Base-by-base conservation (phyloP, 2,888 invertebrate genomes). In the Sphinx pinastri region DNA sequence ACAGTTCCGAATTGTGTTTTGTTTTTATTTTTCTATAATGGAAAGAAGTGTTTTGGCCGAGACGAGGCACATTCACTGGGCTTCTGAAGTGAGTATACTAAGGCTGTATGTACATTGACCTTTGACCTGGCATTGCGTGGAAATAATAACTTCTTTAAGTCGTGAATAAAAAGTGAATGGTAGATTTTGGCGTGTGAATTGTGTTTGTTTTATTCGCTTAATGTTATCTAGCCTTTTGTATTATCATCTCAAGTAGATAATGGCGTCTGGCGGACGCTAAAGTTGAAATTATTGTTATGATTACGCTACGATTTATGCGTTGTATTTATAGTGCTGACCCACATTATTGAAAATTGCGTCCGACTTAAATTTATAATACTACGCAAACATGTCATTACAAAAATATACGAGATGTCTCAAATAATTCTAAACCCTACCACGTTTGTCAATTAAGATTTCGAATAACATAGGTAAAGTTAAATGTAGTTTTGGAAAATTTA, bases 21-120 rank as follows among this genome's bases (percentile, higher is more conserved):
- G 80, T 81, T 82, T 76, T 74, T 75, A n/a, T 72, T 76, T 75
- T 78, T 77, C 75, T 85, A 91, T 80, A 84, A 94, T 93, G 93
- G 93, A 93, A 87, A 87, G 88, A 84, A 93, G 93, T 88, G 88
- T 92, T 84, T 86, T 92, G 83, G 92, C 92, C 77, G 88, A 84
- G 74, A 83, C 90, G 73, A 88, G 86, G 74, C 92, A 92, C 80
- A 91, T 94, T 74, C 91, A 90, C 75, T 94, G 93, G 93, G 92
- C 92, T 81, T 89, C 92, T 76, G 88, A 93, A 81, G 93, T 94
- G 74, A 93, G 93, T 93, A 81, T 71, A 71, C 16, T 63, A 52
- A 68, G 72, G 67, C 68, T 76, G 72, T 70, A 71, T 77, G 79
- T 76, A 70, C 79, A 68, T 76, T 79, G 77, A 80, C 77, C 81